Percentiles rank a stretch among this genome's conserved stretches.
Conservation (phyloP, 1,140 invertebrate genomes). For the Pantala flavescens region DNA sequence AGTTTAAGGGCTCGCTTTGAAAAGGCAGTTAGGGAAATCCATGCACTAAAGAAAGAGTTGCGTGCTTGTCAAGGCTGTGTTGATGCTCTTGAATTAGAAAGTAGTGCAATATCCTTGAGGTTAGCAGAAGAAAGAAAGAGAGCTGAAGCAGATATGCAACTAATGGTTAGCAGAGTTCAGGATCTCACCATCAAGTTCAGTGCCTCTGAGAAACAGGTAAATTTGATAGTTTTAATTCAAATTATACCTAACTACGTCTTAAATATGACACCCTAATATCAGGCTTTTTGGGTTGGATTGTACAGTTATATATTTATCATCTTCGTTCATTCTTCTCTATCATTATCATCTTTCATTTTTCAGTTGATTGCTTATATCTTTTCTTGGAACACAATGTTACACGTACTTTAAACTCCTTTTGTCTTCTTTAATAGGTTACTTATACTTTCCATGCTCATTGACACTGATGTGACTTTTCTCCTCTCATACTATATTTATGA, state of each 20-base stretch:
- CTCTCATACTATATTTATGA: no score
- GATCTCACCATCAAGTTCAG: slow-evolving; percentile 72
- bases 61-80: slow-evolving; percentile 67
- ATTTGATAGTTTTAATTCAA: not conserved
- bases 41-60: slow-evolving; percentile 67
- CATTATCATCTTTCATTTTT: no score
- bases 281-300: no score
- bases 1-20: slow-evolving; percentile 65
- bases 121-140: slow-evolving; percentile 59
- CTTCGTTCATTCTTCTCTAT: no score
- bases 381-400: no score
- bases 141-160: slow-evolving; percentile 55
- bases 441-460: no score
- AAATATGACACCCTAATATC: no score
- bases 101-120: slow-evolving; percentile 39
- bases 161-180: slow-evolving; percentile 74
- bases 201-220: slow-evolving; percentile 63
- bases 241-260: not conserved
- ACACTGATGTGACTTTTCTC: no score
- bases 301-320: no score
- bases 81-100: slow-evolving; percentile 65
- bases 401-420: no score
- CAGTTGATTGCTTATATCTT: no score
- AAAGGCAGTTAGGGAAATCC: slow-evolving; percentile 70
- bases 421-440: no score